These are phyloP conservation scores for Pegoplata infirma DNA, from an alignment of 2,888 invertebrate genomes.

Conservation along the genomic window DNA sequence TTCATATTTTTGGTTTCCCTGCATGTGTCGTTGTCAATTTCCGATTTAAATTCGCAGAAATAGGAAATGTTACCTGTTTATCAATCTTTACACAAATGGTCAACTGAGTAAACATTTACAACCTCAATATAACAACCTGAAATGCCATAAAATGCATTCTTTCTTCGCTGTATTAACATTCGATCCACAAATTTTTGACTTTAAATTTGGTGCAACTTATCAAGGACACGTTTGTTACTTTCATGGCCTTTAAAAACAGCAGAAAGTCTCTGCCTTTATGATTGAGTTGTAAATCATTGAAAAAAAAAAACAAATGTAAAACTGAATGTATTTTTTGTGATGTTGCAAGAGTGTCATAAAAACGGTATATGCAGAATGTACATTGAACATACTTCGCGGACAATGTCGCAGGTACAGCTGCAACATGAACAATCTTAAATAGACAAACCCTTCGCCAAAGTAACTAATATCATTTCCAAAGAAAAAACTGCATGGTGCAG, in stretches of 20 bases:
- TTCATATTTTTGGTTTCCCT: too few relatives aligned
- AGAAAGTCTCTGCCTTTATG: slow-evolving; percentile 9
- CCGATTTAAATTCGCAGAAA: slow-evolving; percentile 5
- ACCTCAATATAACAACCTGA: not conserved
- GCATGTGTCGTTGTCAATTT: too few relatives aligned
- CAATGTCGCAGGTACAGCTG: slow-evolving; percentile 1
- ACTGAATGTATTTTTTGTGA: not conserved
- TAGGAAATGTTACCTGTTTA: not conserved
- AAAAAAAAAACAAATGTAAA: not conserved
- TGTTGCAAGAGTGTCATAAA: not conserved
- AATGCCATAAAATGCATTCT: not conserved
- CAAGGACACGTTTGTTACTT: slow-evolving; percentile 4
- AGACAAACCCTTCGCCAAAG: not conserved
- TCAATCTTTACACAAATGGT: not conserved
- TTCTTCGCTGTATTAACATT: not conserved
- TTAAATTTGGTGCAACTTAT: slow-evolving; percentile 11
- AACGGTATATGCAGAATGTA: too few relatives aligned
- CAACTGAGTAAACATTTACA: not conserved
- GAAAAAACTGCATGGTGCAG: not conserved
- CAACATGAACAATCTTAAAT: not conserved
- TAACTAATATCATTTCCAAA: not conserved
- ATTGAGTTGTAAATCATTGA: slow-evolving; percentile 17
- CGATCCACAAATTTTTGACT: slow-evolving; percentile 8
- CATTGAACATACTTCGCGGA: not conserved
- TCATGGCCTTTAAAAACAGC: not conserved